Evolutionary conservation across 2,797 vertebrate species (phyloP).

Genomic region (Limnodromus scolopaceus): DNA sequence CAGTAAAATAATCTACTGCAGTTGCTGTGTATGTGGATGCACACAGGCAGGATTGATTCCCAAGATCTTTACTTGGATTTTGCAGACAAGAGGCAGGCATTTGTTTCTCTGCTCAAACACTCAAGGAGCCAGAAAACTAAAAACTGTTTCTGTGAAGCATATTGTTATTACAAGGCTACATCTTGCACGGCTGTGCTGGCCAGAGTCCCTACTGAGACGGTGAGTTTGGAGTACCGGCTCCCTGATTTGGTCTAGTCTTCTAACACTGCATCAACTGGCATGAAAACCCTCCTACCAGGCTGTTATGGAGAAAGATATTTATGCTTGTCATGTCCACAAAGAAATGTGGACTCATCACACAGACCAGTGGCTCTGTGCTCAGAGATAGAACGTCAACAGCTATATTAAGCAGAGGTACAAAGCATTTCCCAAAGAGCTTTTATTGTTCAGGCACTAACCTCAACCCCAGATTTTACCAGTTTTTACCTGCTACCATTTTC

Average conservation of each 20-base stretch:
- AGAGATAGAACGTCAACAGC: not conserved
- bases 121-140: not conserved
- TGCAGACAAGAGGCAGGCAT: not conserved
- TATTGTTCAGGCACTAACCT: conserved; percentile 1
- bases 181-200: not conserved
- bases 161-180: not conserved
- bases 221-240: not conserved
- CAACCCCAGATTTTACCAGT: not conserved
- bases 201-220: not conserved
- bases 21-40: not conserved
- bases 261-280: conserved; percentile 20
- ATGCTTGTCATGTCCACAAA: not conserved
- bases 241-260: not conserved
- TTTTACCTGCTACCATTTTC: not conserved
- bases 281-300: not conserved
- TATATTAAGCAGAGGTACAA: not conserved
- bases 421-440: not conserved
- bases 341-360: not conserved
- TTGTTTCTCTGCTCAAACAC: not conserved
- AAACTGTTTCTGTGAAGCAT: not conserved
- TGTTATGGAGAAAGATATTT: conserved; percentile 18
- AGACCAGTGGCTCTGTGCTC: not conserved
- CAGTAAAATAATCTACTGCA: not conserved
- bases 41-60: not conserved
- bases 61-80: not conserved